A percentile compares a stretch with the other conserved stretches of the same genome.
Conservation (phyloP, 2,797 vertebrate genomes). For the Huso huso region DNA sequence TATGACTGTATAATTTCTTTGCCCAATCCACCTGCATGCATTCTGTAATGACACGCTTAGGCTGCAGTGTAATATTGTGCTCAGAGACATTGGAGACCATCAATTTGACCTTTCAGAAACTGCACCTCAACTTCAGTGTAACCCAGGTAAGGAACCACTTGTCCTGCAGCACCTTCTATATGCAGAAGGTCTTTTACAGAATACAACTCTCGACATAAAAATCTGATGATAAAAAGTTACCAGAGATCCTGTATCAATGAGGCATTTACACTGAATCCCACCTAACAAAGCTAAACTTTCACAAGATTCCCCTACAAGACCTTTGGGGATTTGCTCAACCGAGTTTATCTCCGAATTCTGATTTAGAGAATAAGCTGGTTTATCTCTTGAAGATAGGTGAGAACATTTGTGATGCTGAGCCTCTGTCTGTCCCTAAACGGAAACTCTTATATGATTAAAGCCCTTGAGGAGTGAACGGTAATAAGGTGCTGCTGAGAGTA, state of each 20-base stretch:
- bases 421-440: neutral
- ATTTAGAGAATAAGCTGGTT: neutral
- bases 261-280: constrained; percentile 4
- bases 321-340: neutral
- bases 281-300: neutral
- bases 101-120: constrained; percentile 5
- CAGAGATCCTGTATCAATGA: constrained; percentile 1
- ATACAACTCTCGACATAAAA: constrained; percentile 6
- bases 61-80: neutral
- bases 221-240: constrained; percentile 1
- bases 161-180: constrained; percentile 13
- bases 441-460: neutral
- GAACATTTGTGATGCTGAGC: neutral
- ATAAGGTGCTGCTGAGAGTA: no score
- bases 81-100: constrained; percentile 4
- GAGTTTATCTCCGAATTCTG: neutral
- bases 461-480: neutral
- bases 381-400: neutral
- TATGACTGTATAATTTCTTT: neutral
- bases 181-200: constrained; percentile 1
- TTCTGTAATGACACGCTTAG: constrained; percentile 6
- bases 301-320: constrained; percentile 6
- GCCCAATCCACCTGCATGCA: neutral
- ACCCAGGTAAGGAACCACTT: constrained; percentile 17
- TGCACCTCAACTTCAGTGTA: constrained; percentile 18